Percentiles rank a stretch among this genome's conserved stretches.
Evolutionary conservation across 2,888 invertebrate genomes (phyloP).

Genomic region (Drosophila conformis): DNA sequence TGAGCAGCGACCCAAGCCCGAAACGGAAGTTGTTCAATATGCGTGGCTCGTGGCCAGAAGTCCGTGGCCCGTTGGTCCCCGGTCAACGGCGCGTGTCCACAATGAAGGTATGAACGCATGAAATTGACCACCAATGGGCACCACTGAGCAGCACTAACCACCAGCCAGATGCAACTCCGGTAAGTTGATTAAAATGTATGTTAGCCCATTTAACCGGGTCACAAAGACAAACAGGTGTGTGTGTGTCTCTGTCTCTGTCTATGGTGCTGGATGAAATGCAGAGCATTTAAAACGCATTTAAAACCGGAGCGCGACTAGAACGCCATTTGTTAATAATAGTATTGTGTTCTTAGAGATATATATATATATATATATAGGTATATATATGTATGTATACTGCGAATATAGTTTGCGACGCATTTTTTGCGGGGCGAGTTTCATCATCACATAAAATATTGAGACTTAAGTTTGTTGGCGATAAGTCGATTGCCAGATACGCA

Average conservation of each 20-base stretch:
- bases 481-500: slow-evolving; percentile 59
- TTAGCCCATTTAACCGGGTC: slow-evolving; percentile 34
- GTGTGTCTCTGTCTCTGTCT: too few relatives aligned
- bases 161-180: slow-evolving; percentile 10
- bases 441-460: slow-evolving; percentile 40
- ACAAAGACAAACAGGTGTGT: slow-evolving; percentile 47
- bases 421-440: slow-evolving; percentile 48
- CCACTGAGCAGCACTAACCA: slow-evolving; percentile 15
- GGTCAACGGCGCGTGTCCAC: slow-evolving; percentile 50
- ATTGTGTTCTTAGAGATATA: slow-evolving; percentile 3
- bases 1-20: slow-evolving; percentile 22
- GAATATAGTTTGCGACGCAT: slow-evolving; percentile 58
- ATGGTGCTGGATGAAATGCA: background rate
- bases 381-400: background rate
- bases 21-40: slow-evolving; percentile 75
- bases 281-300: slow-evolving; percentile 21
- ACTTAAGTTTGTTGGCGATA: slow-evolving; percentile 61
- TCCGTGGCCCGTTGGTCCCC: slow-evolving; percentile 22
- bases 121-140: slow-evolving; percentile 63
- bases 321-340: slow-evolving; percentile 34
- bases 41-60: slow-evolving; percentile 53
- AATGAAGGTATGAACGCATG: slow-evolving; percentile 68
- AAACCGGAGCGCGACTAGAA: slow-evolving; percentile 38
- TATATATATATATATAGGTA: background rate
- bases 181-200: slow-evolving; percentile 62